phyloP scores from a whole-genome alignment of 2,113 vertebrate species.

The Argyrosomus japonicus region DNA sequence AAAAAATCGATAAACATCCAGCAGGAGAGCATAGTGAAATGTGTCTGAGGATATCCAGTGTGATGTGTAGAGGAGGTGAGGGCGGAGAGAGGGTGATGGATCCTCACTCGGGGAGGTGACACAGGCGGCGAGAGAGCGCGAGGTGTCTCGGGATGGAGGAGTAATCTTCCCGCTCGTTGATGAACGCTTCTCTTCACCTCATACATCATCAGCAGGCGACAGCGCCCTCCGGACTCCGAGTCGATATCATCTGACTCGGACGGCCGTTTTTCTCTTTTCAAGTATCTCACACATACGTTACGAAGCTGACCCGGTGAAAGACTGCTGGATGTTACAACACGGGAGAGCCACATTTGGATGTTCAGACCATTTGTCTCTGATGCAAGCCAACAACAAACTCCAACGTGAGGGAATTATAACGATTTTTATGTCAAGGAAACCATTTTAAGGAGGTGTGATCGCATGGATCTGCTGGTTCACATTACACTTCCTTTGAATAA shows the following conservation, averaged over 20 bases:
- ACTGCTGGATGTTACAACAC: not conserved
- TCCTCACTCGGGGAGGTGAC: conserved; percentile 43
- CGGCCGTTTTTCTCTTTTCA: conserved; percentile 31
- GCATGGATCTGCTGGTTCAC: not conserved
- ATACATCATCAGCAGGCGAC: conserved; percentile 66
- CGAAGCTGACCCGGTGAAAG: not conserved
- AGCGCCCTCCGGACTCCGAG: conserved; percentile 43
- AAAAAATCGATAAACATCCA: conserved; percentile 43
- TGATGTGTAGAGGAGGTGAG: conserved; percentile 14
- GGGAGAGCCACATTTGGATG: not conserved
- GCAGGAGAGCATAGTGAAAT: conserved; percentile 6
- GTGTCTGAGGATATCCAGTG: conserved; percentile 3
- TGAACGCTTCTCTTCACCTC: conserved; percentile 55
- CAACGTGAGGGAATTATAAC: too few species aligned
- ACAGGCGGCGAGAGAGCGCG: conserved; percentile 7
- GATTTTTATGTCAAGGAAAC: not conserved
- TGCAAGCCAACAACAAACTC: not conserved
- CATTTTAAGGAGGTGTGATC: too few species aligned
- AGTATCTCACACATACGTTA: conserved; percentile 24
- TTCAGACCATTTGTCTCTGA: not conserved
- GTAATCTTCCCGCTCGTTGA: conserved; percentile 68
- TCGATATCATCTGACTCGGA: conserved; percentile 55
- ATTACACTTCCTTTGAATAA: too few species aligned
- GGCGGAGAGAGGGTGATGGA: conserved; percentile 31
- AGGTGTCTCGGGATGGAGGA: conserved; percentile 52